phyloP scores from a whole-genome alignment of 1,140 invertebrate species.

The Drosophila aff. region DNA sequence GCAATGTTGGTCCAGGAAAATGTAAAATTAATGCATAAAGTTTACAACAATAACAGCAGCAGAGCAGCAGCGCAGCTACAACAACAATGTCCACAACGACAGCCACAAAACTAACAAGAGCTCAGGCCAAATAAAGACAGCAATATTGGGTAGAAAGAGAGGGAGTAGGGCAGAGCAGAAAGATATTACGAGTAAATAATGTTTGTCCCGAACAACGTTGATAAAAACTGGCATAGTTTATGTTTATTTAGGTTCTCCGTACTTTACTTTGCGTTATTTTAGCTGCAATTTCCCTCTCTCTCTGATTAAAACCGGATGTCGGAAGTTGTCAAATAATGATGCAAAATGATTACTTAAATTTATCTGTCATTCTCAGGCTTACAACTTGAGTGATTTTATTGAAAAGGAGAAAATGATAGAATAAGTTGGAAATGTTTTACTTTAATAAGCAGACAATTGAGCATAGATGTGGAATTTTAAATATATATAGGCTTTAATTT shows the following conservation, averaged over 20 bases:
- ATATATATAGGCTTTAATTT: background rate
- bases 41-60: slow-evolving; percentile 67
- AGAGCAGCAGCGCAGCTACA: slow-evolving; percentile 39
- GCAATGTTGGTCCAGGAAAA: slow-evolving; percentile 60
- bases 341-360: slow-evolving; percentile 17
- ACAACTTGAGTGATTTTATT: background rate
- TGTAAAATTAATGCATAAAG: slow-evolving; percentile 83
- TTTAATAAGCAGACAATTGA: no score
- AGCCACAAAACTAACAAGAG: slow-evolving; percentile 52
- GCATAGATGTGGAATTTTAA: no score
- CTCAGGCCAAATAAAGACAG: slow-evolving; percentile 39
- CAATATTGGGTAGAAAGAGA: slow-evolving; percentile 32
- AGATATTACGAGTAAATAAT: slow-evolving; percentile 75
- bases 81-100: slow-evolving; percentile 57
- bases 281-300: slow-evolving; percentile 21
- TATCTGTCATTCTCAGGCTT: background rate
- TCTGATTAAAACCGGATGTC: slow-evolving; percentile 34
- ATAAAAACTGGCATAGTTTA: slow-evolving; percentile 69
- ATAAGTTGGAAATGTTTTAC: background rate
- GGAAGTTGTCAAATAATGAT: slow-evolving; percentile 69
- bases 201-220: slow-evolving; percentile 44
- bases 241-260: slow-evolving; percentile 46
- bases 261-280: slow-evolving; percentile 25
- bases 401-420: no score
- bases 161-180: slow-evolving; percentile 15